Conservation (phyloP, 2,797 vertebrate species). For the Myotis daubentonii region DNA sequence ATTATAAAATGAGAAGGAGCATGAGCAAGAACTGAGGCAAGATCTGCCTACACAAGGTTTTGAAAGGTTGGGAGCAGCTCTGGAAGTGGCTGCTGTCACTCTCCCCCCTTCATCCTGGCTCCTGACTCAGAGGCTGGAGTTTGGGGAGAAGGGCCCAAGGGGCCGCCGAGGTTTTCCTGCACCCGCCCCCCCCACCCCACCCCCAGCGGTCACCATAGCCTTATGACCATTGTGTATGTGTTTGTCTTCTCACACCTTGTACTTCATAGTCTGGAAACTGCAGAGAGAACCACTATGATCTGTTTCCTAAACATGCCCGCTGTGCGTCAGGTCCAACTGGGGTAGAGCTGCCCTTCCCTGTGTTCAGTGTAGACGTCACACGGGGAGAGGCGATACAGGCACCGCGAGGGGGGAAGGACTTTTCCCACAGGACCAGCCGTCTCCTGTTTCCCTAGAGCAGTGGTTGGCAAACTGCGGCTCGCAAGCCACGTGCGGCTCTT, state of each 20-base stretch:
- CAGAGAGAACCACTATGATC: neutral
- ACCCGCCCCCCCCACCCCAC: fast-evolving
- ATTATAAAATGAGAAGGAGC: neutral
- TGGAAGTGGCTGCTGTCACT: neutral
- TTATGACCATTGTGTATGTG: fast-evolving
- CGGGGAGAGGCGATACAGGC: too few species aligned
- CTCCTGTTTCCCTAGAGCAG: neutral
- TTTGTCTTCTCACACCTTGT: neutral
- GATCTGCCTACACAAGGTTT: fast-evolving
- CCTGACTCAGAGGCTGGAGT: neutral
- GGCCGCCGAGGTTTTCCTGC: fast-evolving
- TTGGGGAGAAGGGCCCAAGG: neutral
- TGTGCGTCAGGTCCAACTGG: neutral
- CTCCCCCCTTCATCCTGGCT: neutral
- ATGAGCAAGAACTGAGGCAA: fast-evolving
- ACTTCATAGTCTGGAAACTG: neutral
- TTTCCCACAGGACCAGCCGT: fast-evolving
- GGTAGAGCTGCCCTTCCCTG: too few species aligned
- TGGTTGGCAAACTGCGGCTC: too few species aligned
- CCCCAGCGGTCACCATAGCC: neutral
- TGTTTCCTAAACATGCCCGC: neutral
- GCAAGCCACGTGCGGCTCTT: too few species aligned
- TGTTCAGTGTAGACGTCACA: neutral
- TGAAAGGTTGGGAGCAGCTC: neutral
- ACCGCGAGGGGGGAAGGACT: neutral